phyloP scores from a whole-genome alignment of 2,888 invertebrate species.

The Octodonta nipae region DNA sequence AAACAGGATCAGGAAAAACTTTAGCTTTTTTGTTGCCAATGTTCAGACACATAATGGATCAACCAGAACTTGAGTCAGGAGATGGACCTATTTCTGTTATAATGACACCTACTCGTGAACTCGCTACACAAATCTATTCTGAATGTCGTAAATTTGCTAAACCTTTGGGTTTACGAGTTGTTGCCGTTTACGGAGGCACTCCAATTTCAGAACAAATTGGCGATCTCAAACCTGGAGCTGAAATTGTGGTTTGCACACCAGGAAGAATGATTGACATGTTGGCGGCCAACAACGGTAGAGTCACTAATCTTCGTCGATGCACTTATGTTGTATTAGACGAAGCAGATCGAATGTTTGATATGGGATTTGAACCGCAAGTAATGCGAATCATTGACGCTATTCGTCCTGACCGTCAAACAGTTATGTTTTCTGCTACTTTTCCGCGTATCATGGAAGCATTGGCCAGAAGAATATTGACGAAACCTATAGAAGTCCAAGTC shows the following conservation, averaged over 20 bases:
- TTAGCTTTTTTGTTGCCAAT: slow-evolving; percentile 94
- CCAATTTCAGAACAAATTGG: slow-evolving; percentile 90
- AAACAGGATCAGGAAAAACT: slow-evolving; percentile 98
- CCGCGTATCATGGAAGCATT: slow-evolving; percentile 98
- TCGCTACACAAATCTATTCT: slow-evolving; percentile 96
- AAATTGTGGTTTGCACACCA: slow-evolving; percentile 97
- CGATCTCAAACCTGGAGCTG: slow-evolving; percentile 71
- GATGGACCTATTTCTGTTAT: slow-evolving; percentile 95
- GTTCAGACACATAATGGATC: slow-evolving; percentile 93
- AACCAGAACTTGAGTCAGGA: slow-evolving; percentile 82
- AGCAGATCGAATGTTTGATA: slow-evolving; percentile 99
- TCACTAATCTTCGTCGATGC: slow-evolving; percentile 91
- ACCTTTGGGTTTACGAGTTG: slow-evolving; percentile 68
- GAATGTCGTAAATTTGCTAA: slow-evolving; percentile 93
- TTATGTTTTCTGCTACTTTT: slow-evolving; percentile 98
- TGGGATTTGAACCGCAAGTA: slow-evolving; percentile 96
- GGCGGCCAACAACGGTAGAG: slow-evolving; percentile 93
- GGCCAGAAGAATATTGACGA: slow-evolving; percentile 80
- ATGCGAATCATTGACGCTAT: slow-evolving; percentile 97
- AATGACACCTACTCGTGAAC: slow-evolving; percentile 94
- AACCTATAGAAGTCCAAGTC: slow-evolving; percentile 94
- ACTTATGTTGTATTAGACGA: slow-evolving; percentile 97
- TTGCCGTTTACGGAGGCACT: slow-evolving; percentile 97
- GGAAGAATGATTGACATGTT: slow-evolving; percentile 99
- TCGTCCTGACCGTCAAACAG: slow-evolving; percentile 91